Evolutionary conservation across 2,888 invertebrate species (phyloP), one percentile per base, ranked within the genome.

Genomic region (Opisthograptis luteolata): DNA sequence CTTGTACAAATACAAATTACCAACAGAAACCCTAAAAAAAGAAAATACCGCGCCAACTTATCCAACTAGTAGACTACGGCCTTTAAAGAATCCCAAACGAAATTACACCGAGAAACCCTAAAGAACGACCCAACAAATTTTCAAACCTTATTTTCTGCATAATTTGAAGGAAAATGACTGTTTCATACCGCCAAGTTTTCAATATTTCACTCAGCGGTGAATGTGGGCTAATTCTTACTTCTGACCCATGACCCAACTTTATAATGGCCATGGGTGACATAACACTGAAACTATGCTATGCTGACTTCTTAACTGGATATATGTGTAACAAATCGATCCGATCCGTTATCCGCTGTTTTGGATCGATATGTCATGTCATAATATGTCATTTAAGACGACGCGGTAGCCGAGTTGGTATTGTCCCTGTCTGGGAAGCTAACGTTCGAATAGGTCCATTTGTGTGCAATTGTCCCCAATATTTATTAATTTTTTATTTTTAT

Each of bases 181-280:
- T 37, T 28, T 22, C 47, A 42, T 30, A 10, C 36, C 27, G 36
- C 42, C 43, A 17, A 39, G 22, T 34, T 30, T 14, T 34, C 19
- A 42, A 44, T 50, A 50, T 35, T 49, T 49, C 34, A 43, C 37
- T 24, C 15, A 13, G 32, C 13, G 44, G 50, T 50, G 35, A 44
- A 44, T 44, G 44, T 35, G n/a, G 28, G 27, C 20, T 34, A 44
- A 40, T 50, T 40, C 22, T 50, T 40, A 44, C 31, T 42, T 24
- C 39, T 22, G 39, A 50, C 28, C 31, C 43, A 54, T 22, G 39
- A 50, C 28, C 31, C 43, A 54, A 59, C 54, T 52, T 53, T 40
- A 56, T 55, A 25, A 44, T 13, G 15, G 62, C 60, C 62, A 25
- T 19, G 60, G 53, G 66, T n/a, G n/a, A n/a, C n/a, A n/a, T n/a